Evolutionary conservation across 2,797 vertebrate species (phyloP).

Genomic region (Brotula barbata): DNA sequence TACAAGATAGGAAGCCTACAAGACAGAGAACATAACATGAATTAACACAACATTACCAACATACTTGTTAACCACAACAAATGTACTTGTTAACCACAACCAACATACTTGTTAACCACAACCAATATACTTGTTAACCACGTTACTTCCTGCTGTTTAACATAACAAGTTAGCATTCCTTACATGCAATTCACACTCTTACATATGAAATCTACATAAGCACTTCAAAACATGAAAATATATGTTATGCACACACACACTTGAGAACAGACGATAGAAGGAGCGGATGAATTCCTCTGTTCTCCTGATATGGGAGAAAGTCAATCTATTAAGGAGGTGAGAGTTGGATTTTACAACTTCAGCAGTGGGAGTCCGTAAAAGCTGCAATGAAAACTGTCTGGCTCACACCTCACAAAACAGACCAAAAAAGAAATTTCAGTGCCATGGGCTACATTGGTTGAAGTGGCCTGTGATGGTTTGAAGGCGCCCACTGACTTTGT

Average conservation of each 20-base stretch:
- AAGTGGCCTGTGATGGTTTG: neutral
- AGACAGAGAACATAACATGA: slow-evolving; percentile 27
- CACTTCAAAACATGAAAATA: slow-evolving; percentile 14
- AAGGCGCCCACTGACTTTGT: no score
- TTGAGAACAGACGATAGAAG: neutral
- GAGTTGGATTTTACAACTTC: slow-evolving; percentile 27
- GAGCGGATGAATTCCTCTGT: slow-evolving; percentile 20
- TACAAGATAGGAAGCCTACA: slow-evolving; percentile 93
- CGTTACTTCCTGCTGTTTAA: no score
- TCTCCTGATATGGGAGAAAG: slow-evolving; percentile 31
- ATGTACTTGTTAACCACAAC: no score
- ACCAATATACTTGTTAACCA: no score
- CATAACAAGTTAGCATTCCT: neutral
- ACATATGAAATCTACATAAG: neutral
- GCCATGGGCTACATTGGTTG: slow-evolving; percentile 1
- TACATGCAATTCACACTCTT: neutral
- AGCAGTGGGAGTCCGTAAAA: slow-evolving; percentile 23
- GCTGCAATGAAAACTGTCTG: slow-evolving; percentile 22
- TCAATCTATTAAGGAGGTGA: slow-evolving; percentile 16
- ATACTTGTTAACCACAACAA: neutral
- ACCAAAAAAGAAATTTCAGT: neutral
- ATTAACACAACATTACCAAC: neutral
- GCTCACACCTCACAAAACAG: neutral
- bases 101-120: no score
- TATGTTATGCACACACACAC: neutral